Conservation (phyloP, 2,113 vertebrate species). For the Pogona vitticeps region DNA sequence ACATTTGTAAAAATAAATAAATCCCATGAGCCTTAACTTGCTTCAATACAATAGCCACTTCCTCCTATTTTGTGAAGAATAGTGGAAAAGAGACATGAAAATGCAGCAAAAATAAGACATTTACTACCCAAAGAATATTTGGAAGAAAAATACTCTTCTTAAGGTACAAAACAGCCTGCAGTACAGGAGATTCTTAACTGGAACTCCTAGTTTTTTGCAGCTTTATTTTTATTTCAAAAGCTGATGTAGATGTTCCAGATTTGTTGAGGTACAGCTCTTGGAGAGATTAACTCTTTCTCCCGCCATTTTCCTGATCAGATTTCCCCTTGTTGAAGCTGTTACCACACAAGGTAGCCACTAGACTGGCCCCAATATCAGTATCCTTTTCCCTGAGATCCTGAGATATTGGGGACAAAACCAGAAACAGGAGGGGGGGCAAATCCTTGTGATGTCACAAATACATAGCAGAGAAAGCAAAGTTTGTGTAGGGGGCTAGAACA, state of each 20-base stretch:
- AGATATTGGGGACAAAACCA: constrained; percentile 56
- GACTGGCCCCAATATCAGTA: neutral
- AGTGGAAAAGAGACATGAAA: neutral
- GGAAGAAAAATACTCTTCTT: constrained; percentile 50
- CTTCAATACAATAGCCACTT: constrained; percentile 60
- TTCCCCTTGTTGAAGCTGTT: neutral
- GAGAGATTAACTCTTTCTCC: neutral
- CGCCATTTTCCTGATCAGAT: neutral
- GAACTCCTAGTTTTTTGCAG: neutral
- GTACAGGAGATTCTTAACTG: neutral
- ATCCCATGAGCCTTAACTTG: constrained; percentile 59
- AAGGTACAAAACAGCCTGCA: neutral
- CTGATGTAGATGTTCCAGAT: neutral
- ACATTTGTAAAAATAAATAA: constrained; percentile 44
- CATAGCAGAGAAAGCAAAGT: too few species aligned
- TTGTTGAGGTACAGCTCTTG: neutral
- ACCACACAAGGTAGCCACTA: neutral
- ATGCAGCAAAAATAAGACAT: constrained; percentile 37
- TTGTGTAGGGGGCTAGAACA: too few species aligned
- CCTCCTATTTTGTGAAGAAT: constrained; percentile 60
- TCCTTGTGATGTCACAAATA: too few species aligned
- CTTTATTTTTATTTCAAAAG: neutral
- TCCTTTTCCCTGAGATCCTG: too few species aligned
- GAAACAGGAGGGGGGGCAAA: too few species aligned
- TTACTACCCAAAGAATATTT: constrained; percentile 52